Conservation (phyloP, 53 echinoderm and acorn worm genomes). For the Hippasteria phrygiana region DNA sequence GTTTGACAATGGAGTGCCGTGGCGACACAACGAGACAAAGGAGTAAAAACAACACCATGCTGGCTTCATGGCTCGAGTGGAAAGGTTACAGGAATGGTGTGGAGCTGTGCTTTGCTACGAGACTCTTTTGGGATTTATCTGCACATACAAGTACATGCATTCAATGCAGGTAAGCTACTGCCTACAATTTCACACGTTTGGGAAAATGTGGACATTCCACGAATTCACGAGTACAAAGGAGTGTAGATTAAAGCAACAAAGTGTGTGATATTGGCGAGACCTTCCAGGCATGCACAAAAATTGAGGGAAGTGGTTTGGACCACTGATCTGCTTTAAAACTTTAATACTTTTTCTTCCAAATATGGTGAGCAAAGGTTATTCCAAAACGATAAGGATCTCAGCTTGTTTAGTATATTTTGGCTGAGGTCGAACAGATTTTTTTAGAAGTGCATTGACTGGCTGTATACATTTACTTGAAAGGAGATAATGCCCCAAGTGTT, state of each 20-base stretch:
- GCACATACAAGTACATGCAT: too few species aligned
- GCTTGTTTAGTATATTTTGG: neutral
- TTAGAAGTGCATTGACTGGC: too few species aligned
- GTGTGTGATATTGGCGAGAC: too few species aligned
- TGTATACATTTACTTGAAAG: too few species aligned
- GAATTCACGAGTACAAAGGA: neutral
- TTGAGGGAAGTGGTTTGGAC: too few species aligned
- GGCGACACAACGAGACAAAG: neutral
- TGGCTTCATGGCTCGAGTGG: neutral
- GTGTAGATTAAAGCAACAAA: neutral
- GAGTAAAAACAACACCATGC: neutral
- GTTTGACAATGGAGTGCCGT: neutral
- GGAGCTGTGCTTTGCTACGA: neutral
- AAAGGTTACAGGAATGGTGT: neutral
- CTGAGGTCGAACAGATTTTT: neutral
- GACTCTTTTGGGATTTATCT: neutral
- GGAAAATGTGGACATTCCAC: neutral
- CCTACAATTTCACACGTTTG: neutral
- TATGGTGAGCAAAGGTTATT: too few species aligned
- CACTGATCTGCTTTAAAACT: too few species aligned
- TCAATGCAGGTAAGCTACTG: conserved; percentile 11
- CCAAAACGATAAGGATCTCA: too few species aligned
- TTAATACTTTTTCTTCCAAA: too few species aligned
- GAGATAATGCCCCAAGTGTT: too few species aligned
- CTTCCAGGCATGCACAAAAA: too few species aligned